These are phyloP conservation scores for Diglossa brunneiventris DNA, from an alignment of 2,113 vertebrate species.

Conservation along the genomic window DNA sequence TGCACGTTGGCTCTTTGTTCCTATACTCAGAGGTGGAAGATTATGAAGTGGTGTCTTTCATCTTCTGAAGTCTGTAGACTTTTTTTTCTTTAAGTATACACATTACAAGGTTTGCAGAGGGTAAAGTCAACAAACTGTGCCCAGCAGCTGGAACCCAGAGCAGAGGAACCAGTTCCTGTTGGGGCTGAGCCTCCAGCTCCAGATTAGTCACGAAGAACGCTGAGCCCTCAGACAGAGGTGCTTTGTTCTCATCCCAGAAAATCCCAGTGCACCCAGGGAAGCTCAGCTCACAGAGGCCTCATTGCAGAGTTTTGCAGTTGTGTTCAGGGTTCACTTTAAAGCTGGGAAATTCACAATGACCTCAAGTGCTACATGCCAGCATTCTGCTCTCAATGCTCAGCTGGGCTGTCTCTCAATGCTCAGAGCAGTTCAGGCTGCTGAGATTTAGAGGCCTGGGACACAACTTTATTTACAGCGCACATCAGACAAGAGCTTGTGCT, in stretches of 20 bases:
- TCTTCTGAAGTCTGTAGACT: not conserved
- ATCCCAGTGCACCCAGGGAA: not conserved
- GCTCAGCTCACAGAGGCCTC: not conserved
- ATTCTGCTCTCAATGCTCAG: not conserved
- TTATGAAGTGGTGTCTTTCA: slow-evolving; percentile 31
- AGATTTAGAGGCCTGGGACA: not conserved
- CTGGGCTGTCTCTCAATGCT: not conserved
- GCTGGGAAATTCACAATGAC: not conserved
- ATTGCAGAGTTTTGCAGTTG: not conserved
- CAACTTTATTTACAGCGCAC: not conserved
- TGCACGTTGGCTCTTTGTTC: not conserved
- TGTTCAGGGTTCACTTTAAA: not conserved
- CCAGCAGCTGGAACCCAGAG: not conserved
- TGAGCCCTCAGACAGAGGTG: not conserved
- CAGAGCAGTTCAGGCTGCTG: not conserved
- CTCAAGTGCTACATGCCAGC: not conserved
- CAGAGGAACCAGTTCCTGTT: slow-evolving; percentile 1
- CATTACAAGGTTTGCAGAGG: slow-evolving; percentile 2
- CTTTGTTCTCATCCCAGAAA: slow-evolving; percentile 6
- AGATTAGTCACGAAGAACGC: not conserved
- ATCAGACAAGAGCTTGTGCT: not conserved
- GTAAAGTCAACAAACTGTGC: slow-evolving; percentile 33
- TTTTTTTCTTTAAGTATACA: not conserved
- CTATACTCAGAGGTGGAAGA: not conserved
- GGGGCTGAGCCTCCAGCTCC: not conserved